phyloP scores from a whole-genome alignment of 2,797 vertebrate genomes.

The Pogonophryne albipinna region DNA sequence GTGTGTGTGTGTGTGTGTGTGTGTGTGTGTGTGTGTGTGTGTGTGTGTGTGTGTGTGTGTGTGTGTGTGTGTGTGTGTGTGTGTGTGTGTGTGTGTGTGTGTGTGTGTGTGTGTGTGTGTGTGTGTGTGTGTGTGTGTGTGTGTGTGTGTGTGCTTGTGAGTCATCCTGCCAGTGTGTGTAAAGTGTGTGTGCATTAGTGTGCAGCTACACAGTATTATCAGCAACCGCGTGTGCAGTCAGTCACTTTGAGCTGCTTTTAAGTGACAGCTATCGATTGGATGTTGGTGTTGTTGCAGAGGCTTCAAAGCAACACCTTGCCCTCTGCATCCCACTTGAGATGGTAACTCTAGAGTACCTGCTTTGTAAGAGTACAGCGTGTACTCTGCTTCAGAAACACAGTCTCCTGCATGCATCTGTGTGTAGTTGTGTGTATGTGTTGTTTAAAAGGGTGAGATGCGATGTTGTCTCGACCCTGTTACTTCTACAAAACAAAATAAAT shows the following conservation, averaged over 20 bases:
- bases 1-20: no score
- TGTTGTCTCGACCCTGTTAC: conserved; percentile 33
- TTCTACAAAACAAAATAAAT: conserved; percentile 18
- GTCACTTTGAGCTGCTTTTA: conserved; percentile 74
- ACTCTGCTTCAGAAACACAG: conserved; percentile 33
- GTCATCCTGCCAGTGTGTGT: no score
- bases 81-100: no score
- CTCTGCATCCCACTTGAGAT: conserved; percentile 61
- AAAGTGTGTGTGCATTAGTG: conserved; percentile 26
- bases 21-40: no score
- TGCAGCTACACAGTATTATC: conserved; percentile 59
- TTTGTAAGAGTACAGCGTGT: conserved; percentile 34
- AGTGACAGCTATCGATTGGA: conserved; percentile 78
- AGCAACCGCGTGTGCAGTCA: conserved; percentile 56
- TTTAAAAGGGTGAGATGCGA: conserved; percentile 21
- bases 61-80: no score
- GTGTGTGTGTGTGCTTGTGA: no score
- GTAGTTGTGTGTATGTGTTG: conserved; percentile 22
- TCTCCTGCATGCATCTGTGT: conserved; percentile 25
- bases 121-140: no score
- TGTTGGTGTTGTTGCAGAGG: conserved; percentile 69
- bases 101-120: no score
- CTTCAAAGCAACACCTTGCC: conserved; percentile 70
- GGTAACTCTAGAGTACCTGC: conserved; percentile 49
- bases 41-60: no score